Evolutionary conservation across 2,888 invertebrate genomes (phyloP).

Genomic region (Palloptera scutellata): DNA sequence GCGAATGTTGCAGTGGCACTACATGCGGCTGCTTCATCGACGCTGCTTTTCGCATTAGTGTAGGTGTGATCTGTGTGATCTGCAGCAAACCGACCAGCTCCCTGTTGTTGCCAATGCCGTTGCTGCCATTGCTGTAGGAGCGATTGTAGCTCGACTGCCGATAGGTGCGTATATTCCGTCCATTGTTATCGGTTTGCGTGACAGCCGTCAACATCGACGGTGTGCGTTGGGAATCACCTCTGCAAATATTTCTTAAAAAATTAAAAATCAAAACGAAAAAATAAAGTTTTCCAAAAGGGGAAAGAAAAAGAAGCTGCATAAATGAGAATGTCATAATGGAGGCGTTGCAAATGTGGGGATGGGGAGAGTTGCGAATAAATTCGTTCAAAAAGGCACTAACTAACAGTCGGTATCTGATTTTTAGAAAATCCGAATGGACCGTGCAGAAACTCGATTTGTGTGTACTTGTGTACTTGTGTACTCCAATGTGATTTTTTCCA

Average conservation of each 20-base stretch:
- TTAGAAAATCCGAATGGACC: too few species aligned
- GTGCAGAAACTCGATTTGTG: too few species aligned
- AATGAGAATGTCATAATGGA: background rate
- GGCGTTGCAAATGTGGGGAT: too few species aligned
- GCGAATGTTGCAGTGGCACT: slow-evolving; percentile 4
- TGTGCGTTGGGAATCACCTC: slow-evolving; percentile 63
- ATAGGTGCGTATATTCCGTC: slow-evolving; percentile 55
- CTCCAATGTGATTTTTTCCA: too few species aligned
- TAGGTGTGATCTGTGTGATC: slow-evolving; percentile 22
- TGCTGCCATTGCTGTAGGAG: slow-evolving; percentile 48
- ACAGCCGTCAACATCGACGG: slow-evolving; percentile 63
- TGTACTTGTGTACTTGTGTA: too few species aligned
- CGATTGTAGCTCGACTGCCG: slow-evolving; percentile 60
- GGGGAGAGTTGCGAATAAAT: too few species aligned
- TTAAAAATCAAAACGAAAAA: slow-evolving; percentile 17
- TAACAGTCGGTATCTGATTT: too few species aligned
- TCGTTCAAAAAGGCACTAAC: too few species aligned
- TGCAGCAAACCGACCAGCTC: slow-evolving; percentile 56
- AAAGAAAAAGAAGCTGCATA: background rate
- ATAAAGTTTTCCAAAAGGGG: background rate
- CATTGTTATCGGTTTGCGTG: slow-evolving; percentile 60
- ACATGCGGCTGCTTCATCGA: slow-evolving; percentile 20
- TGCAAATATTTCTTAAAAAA: slow-evolving; percentile 38
- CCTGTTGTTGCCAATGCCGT: slow-evolving; percentile 35
- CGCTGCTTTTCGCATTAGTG: slow-evolving; percentile 28